Percentiles rank a stretch among this genome's conserved stretches.
Evolutionary conservation across 2,888 invertebrate species (phyloP).

Genomic region (Amiota mariae): DNA sequence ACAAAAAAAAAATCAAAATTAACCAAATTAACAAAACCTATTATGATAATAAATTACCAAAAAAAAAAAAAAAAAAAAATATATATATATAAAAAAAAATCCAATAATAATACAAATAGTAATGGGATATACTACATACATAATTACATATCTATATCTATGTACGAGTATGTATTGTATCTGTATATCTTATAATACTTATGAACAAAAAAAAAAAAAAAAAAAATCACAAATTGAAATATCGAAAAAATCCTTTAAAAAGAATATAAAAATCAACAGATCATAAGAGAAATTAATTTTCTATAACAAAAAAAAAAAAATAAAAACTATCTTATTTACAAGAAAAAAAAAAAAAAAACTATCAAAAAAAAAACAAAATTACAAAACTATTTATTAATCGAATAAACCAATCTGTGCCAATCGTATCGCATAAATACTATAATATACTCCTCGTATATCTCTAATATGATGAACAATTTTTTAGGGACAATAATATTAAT

Average conservation of each 20-base stretch:
- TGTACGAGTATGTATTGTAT: constrained; percentile 29
- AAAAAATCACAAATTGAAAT: constrained; percentile 24
- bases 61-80: constrained; percentile 31
- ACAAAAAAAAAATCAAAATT: constrained; percentile 34
- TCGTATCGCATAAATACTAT: too few relatives aligned
- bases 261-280: constrained; percentile 2
- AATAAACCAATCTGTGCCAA: too few relatives aligned
- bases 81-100: neutral
- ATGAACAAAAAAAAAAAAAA: constrained; percentile 37
- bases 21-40: constrained; percentile 37
- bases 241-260: constrained; percentile 29
- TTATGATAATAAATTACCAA: constrained; percentile 29
- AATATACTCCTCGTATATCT: too few relatives aligned
- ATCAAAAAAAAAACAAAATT: constrained; percentile 25
- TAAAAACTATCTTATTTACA: neutral
- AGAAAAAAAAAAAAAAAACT: constrained; percentile 23
- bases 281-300: neutral
- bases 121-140: constrained; percentile 10
- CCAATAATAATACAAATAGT: constrained; percentile 3
- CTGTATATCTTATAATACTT: too few relatives aligned
- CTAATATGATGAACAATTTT: too few relatives aligned
- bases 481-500: too few relatives aligned
- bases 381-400: too few relatives aligned
- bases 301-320: neutral
- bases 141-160: constrained; percentile 38